These are phyloP conservation scores for Alosa alosa DNA, from an alignment of 2,113 vertebrate genomes.

Conservation along the genomic window DNA sequence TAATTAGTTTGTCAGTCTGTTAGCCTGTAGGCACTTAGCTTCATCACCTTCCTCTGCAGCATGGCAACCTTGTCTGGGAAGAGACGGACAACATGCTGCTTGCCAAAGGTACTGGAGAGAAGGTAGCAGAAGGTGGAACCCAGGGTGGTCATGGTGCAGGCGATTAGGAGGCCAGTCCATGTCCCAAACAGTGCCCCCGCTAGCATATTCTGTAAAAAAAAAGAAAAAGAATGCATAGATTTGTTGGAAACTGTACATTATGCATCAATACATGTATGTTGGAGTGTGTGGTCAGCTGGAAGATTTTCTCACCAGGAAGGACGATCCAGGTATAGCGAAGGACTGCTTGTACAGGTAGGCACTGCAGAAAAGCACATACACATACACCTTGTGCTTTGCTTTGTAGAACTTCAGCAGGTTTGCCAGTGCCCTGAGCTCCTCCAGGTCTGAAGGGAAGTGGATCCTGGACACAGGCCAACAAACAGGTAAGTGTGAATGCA, in stretches of 20 bases:
- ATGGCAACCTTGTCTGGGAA: constrained; percentile 86
- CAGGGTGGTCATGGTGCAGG: constrained; percentile 81
- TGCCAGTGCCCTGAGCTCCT: constrained; percentile 84
- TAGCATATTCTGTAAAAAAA: constrained; percentile 81
- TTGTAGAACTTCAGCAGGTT: constrained; percentile 84
- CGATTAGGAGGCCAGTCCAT: constrained; percentile 85
- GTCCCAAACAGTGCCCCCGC: constrained; percentile 92
- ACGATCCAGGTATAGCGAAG: constrained; percentile 95
- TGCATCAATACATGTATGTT: not conserved
- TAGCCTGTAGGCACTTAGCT: not conserved
- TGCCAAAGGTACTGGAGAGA: constrained; percentile 84
- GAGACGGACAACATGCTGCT: constrained; percentile 74
- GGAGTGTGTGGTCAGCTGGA: not conserved
- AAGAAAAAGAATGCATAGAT: not conserved
- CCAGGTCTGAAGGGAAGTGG: constrained; percentile 90
- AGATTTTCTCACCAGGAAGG: constrained; percentile 83
- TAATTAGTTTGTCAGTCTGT: not conserved
- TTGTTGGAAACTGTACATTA: not conserved
- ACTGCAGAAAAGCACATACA: constrained; percentile 88
- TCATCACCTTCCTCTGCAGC: constrained; percentile 85
- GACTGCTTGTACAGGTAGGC: constrained; percentile 97
- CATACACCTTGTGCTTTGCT: constrained; percentile 79
- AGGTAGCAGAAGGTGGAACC: constrained; percentile 91
- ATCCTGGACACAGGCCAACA: constrained; percentile 64
- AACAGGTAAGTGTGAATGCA: not conserved